These are phyloP conservation scores for Vidua chalybeata DNA, from an alignment of 2,113 vertebrate species.

Conservation along the genomic window DNA sequence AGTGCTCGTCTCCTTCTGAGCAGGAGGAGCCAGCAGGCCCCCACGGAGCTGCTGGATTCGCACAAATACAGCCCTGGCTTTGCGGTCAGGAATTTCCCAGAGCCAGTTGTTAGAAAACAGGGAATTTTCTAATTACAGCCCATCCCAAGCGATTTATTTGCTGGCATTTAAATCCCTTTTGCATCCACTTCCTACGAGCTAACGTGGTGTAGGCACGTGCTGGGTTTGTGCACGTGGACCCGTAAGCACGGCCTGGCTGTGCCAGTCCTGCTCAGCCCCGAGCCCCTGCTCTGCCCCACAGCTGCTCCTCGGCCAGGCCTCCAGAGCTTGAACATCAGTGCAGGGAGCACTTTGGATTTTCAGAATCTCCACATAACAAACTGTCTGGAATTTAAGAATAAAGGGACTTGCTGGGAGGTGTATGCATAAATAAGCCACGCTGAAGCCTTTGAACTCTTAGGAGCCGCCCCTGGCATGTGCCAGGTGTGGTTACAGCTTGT, in stretches of 20 bases:
- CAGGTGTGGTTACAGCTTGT: conserved; percentile 6
- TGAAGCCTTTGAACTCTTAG: conserved; percentile 45
- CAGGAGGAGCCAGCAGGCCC: not conserved
- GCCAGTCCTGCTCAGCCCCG: not conserved
- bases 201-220: not conserved
- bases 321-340: not conserved
- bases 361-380: not conserved
- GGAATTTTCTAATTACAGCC: not conserved
- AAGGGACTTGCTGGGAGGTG: conserved; percentile 48
- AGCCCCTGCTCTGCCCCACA: not conserved
- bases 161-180: not conserved
- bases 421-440: conserved; percentile 11
- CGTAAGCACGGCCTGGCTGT: rapidly evolving
- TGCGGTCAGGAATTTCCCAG: not conserved
- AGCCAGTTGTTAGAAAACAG: not conserved
- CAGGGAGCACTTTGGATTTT: not conserved
- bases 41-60: not conserved
- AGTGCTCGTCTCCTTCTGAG: rapidly evolving
- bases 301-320: not conserved
- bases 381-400: conserved; percentile 37
- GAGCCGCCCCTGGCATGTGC: conserved; percentile 40
- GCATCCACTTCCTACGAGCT: not conserved
- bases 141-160: not conserved
- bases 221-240: not conserved
- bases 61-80: not conserved